These are phyloP conservation scores for Cirrhinus mrigala DNA, from an alignment of 2,797 vertebrate species.

Conservation along the genomic window DNA sequence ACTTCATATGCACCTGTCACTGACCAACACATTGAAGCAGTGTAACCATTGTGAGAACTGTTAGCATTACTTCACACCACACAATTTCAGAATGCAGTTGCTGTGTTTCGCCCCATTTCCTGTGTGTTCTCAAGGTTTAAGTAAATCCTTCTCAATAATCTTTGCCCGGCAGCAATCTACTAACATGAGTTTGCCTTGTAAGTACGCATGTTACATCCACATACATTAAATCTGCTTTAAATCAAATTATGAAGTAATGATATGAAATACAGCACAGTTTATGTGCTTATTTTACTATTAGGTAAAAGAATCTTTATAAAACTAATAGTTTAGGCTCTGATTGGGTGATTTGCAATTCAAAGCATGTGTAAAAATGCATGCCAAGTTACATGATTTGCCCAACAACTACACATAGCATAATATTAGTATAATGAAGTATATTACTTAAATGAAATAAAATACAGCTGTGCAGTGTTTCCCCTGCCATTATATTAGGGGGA, in stretches of 20 bases:
- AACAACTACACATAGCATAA: neutral
- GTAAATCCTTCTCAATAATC: constrained; percentile 50
- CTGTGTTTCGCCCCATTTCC: constrained; percentile 28
- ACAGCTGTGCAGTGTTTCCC: too few species aligned
- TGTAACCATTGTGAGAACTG: neutral
- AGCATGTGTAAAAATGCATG: neutral
- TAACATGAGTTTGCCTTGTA: constrained; percentile 34
- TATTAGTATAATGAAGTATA: neutral
- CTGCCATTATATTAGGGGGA: too few species aligned
- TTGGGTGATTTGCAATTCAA: neutral
- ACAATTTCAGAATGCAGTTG: neutral
- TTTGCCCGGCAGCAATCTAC: constrained; percentile 9
- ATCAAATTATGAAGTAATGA: constrained; percentile 1
- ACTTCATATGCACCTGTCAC: neutral
- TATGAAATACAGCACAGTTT: neutral
- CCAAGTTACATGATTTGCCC: neutral
- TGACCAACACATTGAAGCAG: neutral
- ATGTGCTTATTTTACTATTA: constrained; percentile 2
- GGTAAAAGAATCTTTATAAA: neutral
- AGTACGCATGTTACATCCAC: constrained; percentile 27
- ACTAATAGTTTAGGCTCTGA: neutral
- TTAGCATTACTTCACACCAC: constrained; percentile 7
- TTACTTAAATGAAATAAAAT: neutral
- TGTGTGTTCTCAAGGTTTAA: constrained; percentile 36
- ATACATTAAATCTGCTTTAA: constrained; percentile 36